Evolutionary conservation across 2,113 vertebrate species (phyloP).

Genomic region (Menura novaehollandiae): DNA sequence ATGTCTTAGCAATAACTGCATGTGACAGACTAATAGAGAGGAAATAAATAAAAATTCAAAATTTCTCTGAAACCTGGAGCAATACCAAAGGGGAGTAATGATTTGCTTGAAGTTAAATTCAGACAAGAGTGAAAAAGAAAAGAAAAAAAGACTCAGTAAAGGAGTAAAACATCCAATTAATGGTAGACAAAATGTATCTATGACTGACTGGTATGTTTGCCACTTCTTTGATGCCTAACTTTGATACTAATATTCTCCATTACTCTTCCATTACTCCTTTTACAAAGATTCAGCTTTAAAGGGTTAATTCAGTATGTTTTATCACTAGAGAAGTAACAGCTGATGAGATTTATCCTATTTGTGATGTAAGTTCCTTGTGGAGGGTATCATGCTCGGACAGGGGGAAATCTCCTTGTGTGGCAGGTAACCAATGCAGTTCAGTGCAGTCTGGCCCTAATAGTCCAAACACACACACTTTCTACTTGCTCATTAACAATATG

Average conservation of each 20-base stretch:
- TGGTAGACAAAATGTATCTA: not conserved
- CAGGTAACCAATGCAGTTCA: not conserved
- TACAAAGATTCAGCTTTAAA: not conserved
- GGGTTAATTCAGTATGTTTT: not conserved
- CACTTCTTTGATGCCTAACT: not conserved
- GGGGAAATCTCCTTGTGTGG: not conserved
- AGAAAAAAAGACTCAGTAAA: conserved; percentile 2
- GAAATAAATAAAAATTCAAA: conserved; percentile 52
- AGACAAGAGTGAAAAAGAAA: not conserved
- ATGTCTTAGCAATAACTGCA: conserved; percentile 33
- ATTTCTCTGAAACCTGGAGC: conserved; percentile 33
- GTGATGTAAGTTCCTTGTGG: not conserved
- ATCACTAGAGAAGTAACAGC: not conserved
- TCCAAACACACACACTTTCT: not conserved
- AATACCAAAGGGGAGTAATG: conserved; percentile 27
- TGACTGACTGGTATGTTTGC: not conserved
- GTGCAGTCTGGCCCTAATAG: not conserved
- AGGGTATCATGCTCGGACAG: not conserved
- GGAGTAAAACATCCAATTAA: not conserved
- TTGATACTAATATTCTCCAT: not conserved
- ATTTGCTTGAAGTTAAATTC: conserved; percentile 2
- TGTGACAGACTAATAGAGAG: conserved; percentile 9
- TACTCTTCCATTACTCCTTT: not conserved
- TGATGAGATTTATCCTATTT: not conserved
- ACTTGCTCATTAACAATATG: not conserved